Percentiles rank a stretch among this genome's conserved stretches.
These are phyloP conservation scores for Gymnobelideus leadbeateri DNA, from an alignment of 2,113 vertebrate genomes.

Conservation along the genomic window DNA sequence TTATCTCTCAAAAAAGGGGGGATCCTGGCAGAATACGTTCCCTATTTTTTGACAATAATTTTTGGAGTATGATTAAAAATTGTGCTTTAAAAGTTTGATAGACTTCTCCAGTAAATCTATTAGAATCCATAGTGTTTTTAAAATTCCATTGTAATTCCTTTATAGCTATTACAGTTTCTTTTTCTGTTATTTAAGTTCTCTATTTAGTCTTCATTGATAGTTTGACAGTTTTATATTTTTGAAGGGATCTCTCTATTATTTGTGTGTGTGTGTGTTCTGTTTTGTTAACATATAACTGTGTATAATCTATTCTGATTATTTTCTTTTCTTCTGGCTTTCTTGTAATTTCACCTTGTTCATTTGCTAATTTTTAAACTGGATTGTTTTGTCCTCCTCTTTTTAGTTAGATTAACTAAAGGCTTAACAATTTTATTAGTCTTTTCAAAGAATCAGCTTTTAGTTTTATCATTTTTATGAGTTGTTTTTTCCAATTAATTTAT, in stretches of 20 bases:
- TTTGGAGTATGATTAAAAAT: too few species aligned
- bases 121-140: too few species aligned
- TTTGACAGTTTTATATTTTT: neutral
- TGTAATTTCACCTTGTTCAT: neutral
- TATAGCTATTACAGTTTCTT: neutral
- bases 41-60: too few species aligned
- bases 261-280: neutral
- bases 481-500: neutral
- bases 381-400: neutral
- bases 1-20: too few species aligned
- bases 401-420: too few species aligned
- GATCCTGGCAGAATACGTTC: too few species aligned
- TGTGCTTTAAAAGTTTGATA: too few species aligned
- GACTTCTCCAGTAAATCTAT: too few species aligned
- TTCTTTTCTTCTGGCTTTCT: neutral
- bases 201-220: neutral
- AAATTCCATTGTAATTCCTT: neutral
- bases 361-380: neutral
- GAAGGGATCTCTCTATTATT: neutral
- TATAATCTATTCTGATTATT: neutral
- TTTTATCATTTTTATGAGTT: neutral
- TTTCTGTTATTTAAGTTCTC: neutral
- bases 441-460: neutral
- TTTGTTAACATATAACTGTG: neutral
- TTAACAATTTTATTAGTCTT: neutral